Evolutionary conservation across 1,140 invertebrate species (phyloP), one percentile per base, ranked within the genome.

Genomic region (Drosophila pseudoananassae): DNA sequence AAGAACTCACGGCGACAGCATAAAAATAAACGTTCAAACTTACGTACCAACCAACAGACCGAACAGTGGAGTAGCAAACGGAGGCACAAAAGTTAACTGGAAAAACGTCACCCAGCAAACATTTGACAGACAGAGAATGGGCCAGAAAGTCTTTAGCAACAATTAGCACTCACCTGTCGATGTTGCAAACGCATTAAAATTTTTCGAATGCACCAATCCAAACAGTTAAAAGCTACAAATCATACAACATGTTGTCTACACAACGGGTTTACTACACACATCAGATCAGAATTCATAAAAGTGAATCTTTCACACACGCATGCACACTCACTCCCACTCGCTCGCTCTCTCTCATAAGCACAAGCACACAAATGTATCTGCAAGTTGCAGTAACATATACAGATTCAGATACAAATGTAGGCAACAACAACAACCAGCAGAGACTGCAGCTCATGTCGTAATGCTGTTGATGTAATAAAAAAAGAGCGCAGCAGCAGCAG

Each of bases 381-480:
- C 43, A 46, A 46, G 38, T 50, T 47, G 29, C 25, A 27, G 49
- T 31, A 45, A 52, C 55, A 43, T 54, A 64, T 45, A 60, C 46
- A 78, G 40, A 78, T 66, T 81, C 36, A 64, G 49, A 78, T 71
- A 58, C 72, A 76, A 59, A 57, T 84, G 71, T 50, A 83, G 70
- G 46, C 63, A 65, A 17, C 5, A 43, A 14, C 40, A 74, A 82
- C 58, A 75, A 40, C 33, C 51, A 25, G 31, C 31, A 8, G 31
- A 31, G 31, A 38, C 46, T 63, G 69, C 58, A 82, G 63, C 49
- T 60, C 61, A 87, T 87, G 73, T 87, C 81, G 81, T 87, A 85
- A 85, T 81, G 64, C 47, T 71, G 78, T 78, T 85, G 82, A 87
- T 85, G 82, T 85, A 85, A 84, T 85, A 87, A 87, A 87, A 80